These are phyloP conservation scores for Arctopsyche grandis DNA, from an alignment of 1,140 invertebrate genomes.

Conservation along the genomic window DNA sequence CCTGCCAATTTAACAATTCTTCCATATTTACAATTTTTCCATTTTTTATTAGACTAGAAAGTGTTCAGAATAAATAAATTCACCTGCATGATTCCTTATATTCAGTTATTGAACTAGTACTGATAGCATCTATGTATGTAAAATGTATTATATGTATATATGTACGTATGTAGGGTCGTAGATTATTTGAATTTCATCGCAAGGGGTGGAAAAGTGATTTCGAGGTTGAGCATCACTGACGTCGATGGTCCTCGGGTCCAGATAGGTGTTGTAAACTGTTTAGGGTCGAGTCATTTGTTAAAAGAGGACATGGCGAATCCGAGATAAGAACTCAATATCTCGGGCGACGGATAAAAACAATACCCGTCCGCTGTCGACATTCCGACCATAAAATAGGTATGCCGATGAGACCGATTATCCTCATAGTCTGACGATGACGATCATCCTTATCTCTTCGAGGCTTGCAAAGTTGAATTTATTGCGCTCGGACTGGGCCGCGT, in stretches of 20 bases:
- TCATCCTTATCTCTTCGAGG: background rate
- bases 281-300: conserved; percentile 53
- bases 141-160: too few species aligned
- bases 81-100: too few species aligned
- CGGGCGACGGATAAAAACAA: conserved; percentile 51
- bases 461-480: background rate
- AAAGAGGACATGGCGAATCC: conserved; percentile 51
- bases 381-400: conserved; percentile 51
- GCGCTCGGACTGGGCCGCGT: too few species aligned
- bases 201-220: too few species aligned
- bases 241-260: background rate
- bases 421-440: background rate
- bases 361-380: conserved; percentile 51
- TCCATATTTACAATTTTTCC: too few species aligned
- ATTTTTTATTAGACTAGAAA: too few species aligned
- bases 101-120: too few species aligned
- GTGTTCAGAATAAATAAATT: too few species aligned
- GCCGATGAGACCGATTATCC: conserved; percentile 43
- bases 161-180: too few species aligned
- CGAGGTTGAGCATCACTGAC: background rate
- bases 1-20: too few species aligned
- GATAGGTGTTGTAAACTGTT: conserved; percentile 38
- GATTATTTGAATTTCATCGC: too few species aligned
- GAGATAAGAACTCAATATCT: conserved; percentile 52
- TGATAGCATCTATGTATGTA: too few species aligned